These are phyloP conservation scores for Urocyon cinereoargenteus DNA, from an alignment of 2,797 vertebrate genomes.

Conservation along the genomic window DNA sequence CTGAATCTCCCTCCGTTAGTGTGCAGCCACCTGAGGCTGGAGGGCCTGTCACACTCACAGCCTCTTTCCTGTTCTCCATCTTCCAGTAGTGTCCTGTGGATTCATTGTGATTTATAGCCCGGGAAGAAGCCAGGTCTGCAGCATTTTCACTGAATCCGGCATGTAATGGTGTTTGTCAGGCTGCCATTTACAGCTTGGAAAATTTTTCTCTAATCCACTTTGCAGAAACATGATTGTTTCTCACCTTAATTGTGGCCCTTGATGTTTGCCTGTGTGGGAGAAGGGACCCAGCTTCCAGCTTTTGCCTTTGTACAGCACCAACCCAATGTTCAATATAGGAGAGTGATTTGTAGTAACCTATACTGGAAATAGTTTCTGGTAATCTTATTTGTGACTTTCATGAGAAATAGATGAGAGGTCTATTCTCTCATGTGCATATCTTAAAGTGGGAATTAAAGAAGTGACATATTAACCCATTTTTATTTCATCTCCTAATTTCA, in stretches of 20 bases:
- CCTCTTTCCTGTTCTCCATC: conserved; percentile 49
- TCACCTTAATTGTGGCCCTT: conserved; percentile 3
- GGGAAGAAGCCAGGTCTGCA: conserved; percentile 28
- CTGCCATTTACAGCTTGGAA: conserved; percentile 63
- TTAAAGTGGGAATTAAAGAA: background rate
- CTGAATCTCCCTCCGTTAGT: background rate
- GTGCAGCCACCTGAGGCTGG: background rate
- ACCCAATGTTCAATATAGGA: background rate
- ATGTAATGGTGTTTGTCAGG: conserved; percentile 72
- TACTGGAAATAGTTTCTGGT: background rate
- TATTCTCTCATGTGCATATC: background rate
- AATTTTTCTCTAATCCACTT: conserved; percentile 62
- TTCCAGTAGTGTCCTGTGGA: conserved; percentile 11
- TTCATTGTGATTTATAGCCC: conserved; percentile 65
- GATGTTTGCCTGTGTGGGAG: background rate
- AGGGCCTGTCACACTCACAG: background rate
- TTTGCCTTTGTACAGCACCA: background rate
- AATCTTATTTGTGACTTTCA: conserved; percentile 21
- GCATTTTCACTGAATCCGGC: conserved; percentile 48
- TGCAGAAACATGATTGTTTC: conserved; percentile 38
- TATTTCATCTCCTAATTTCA: background rate
- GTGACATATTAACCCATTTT: background rate
- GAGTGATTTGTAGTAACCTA: background rate
- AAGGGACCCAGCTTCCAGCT: background rate
- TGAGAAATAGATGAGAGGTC: background rate